Percentiles rank a stretch among this genome's conserved stretches.
Conservation (phyloP, 2,113 vertebrate genomes). For the Perca schrenkii region DNA sequence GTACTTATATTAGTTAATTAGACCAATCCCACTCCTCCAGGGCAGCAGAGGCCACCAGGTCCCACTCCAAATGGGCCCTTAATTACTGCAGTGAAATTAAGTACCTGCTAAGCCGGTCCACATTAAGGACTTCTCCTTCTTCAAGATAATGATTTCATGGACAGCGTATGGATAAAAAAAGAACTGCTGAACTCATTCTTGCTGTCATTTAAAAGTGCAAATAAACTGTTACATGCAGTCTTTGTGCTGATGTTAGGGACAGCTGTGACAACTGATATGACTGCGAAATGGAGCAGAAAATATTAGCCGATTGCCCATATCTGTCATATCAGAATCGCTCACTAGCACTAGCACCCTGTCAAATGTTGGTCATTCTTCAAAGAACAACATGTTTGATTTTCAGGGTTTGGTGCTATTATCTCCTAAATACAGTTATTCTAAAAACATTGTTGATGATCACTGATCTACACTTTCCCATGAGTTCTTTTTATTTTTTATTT, state of each 20-base stretch:
- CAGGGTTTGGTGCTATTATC: conserved; percentile 8
- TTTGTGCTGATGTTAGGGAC: conserved; percentile 71
- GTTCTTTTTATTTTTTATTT: conserved; percentile 26
- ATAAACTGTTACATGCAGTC: conserved; percentile 55
- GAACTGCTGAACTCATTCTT: conserved; percentile 58
- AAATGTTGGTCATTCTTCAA: conserved; percentile 43
- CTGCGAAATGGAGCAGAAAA: conserved; percentile 76
- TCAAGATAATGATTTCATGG: conserved; percentile 80
- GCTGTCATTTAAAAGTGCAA: conserved; percentile 52
- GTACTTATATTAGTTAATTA: conserved; percentile 80
- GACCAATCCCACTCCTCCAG: conserved; percentile 74
- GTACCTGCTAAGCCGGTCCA: conserved; percentile 74
- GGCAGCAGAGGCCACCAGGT: conserved; percentile 76
- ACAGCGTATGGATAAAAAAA: conserved; percentile 58
- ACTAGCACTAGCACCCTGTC: conserved; percentile 37
- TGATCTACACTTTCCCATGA: conserved; percentile 8
- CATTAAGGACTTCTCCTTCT: conserved; percentile 69
- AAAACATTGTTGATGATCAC: conserved; percentile 35
- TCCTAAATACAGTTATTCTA: conserved; percentile 11
- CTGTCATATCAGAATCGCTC: conserved; percentile 45
- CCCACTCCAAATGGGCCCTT: conserved; percentile 80
- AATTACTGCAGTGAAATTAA: conserved; percentile 84
- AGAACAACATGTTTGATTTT: conserved; percentile 17
- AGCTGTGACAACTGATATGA: conserved; percentile 68
- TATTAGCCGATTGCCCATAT: conserved; percentile 61